Percentiles rank a stretch among this genome's conserved stretches.
phyloP scores from a whole-genome alignment of 2,113 vertebrate genomes.

The Varanus komodoensis region DNA sequence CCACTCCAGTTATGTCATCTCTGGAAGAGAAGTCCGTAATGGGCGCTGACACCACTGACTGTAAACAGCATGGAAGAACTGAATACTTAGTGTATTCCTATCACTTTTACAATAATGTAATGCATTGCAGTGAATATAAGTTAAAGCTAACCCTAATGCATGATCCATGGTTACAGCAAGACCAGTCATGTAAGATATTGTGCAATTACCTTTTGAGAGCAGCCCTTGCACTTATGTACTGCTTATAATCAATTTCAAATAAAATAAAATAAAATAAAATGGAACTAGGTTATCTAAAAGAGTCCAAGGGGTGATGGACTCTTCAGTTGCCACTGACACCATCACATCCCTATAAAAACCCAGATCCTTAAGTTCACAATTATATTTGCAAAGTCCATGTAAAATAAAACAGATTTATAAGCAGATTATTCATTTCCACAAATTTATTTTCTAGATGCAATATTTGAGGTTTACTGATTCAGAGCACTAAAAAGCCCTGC shows the following conservation, averaged over 20 bases:
- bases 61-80: too few species aligned
- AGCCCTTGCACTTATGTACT: neutral
- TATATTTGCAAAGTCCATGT: neutral
- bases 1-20: too few species aligned
- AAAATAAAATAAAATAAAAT: neutral
- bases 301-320: neutral
- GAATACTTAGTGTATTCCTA: too few species aligned
- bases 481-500: neutral
- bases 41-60: too few species aligned
- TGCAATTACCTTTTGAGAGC: neutral
- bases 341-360: neutral
- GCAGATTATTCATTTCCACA: neutral
- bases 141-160: neutral
- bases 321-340: neutral
- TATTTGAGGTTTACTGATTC: neutral
- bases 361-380: neutral
- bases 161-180: neutral
- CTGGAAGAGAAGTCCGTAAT: too few species aligned
- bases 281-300: neutral
- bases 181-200: neutral
- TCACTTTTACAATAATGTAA: neutral
- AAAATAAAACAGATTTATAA: neutral
- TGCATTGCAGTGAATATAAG: neutral
- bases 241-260: neutral
- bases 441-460: neutral